Evolutionary conservation across 1,140 invertebrate genomes (phyloP).

Genomic region (Cheumatopsyche charites): DNA sequence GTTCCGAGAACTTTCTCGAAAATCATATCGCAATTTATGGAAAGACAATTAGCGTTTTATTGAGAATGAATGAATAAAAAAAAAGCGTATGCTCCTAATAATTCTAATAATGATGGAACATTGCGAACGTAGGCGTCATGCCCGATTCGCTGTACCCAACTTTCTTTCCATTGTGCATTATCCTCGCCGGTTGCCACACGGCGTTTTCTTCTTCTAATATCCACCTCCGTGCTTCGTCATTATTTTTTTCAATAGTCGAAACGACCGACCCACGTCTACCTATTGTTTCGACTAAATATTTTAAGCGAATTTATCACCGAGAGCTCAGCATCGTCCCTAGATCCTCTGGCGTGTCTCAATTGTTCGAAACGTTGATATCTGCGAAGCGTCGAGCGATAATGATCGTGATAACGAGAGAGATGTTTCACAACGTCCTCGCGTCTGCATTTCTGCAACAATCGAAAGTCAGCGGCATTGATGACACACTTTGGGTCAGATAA

Average conservation of each 20-base stretch:
- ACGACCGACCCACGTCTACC: no score
- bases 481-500: constrained; percentile 27
- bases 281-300: no score
- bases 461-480: constrained; percentile 25
- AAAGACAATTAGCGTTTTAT: constrained; percentile 3
- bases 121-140: constrained; percentile 14
- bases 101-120: constrained; percentile 3
- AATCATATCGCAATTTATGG: no score
- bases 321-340: no score
- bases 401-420: not conserved
- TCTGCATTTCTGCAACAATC: constrained; percentile 28
- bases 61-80: not conserved
- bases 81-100: not conserved
- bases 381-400: no score
- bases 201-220: not conserved
- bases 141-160: constrained; percentile 18
- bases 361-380: not conserved
- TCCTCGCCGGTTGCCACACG: not conserved
- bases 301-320: no score
- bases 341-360: not conserved
- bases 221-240: not conserved
- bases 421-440: constrained; percentile 3
- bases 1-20: no score
- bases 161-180: constrained; percentile 26
- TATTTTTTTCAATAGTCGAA: not conserved